These are phyloP conservation scores for Grapholita molesta DNA, from an alignment of 1,140 invertebrate species.

Conservation along the genomic window DNA sequence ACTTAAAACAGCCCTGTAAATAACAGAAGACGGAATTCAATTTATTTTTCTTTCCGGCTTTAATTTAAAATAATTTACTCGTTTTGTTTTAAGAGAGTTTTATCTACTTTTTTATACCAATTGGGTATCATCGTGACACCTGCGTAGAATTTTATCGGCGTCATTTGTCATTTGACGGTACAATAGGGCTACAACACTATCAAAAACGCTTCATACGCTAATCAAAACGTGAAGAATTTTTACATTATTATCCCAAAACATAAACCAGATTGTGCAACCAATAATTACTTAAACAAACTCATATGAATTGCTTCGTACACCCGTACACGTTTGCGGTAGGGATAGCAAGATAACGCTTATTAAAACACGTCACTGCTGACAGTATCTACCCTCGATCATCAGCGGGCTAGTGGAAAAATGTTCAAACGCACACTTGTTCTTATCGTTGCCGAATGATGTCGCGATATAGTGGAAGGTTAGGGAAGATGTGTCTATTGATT, in stretches of 20 bases:
- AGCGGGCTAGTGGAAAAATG: constrained; percentile 43
- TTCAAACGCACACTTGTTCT: constrained; percentile 34
- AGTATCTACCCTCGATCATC: constrained; percentile 65
- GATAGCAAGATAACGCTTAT: constrained; percentile 67
- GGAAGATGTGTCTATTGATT: constrained; percentile 8
- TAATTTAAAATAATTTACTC: too few relatives aligned
- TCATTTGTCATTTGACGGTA: too few relatives aligned
- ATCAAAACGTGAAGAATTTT: neutral
- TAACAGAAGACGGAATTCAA: neutral
- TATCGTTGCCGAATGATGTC: constrained; percentile 14
- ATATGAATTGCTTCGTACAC: neutral
- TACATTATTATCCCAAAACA: neutral
- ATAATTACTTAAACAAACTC: neutral
- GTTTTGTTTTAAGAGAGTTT: too few relatives aligned
- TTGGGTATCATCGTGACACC: too few relatives aligned
- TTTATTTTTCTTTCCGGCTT: neutral
- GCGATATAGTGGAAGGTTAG: constrained; percentile 3
- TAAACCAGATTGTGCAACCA: neutral
- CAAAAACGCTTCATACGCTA: too few relatives aligned
- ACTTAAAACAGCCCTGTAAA: neutral
- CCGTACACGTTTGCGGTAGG: neutral
- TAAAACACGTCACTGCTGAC: constrained; percentile 69
- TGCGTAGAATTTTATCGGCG: too few relatives aligned
- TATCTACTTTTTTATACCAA: too few relatives aligned
- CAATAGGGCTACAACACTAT: neutral